These are phyloP conservation scores for Psilopsiagon aurifrons DNA, from an alignment of 2,113 vertebrate species.

Conservation along the genomic window DNA sequence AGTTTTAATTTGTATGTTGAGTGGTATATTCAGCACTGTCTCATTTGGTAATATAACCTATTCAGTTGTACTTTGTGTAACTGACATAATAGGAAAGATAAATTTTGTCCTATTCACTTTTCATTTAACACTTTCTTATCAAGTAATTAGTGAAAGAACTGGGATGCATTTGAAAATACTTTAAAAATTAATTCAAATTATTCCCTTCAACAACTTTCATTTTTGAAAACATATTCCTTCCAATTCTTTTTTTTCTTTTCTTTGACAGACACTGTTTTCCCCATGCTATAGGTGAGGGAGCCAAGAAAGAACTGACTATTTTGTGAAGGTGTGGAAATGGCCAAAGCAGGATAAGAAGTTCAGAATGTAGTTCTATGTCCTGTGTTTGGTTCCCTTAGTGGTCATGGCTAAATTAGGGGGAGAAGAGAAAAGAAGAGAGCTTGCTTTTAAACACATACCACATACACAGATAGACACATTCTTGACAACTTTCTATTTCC, in stretches of 20 bases:
- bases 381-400: background rate
- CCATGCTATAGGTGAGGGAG: background rate
- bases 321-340: background rate
- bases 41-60: background rate
- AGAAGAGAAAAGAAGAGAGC: background rate
- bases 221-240: background rate
- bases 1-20: background rate
- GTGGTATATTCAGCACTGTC: background rate
- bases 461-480: fast-evolving
- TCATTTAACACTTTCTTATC: background rate
- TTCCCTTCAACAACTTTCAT: background rate
- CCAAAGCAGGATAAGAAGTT: background rate
- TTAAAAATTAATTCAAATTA: background rate
- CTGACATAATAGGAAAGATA: background rate
- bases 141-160: background rate
- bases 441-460: background rate
- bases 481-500: background rate
- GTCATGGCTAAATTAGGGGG: fast-evolving
- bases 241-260: background rate
- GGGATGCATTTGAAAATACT: background rate
- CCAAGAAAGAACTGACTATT: background rate
- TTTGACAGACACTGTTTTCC: background rate
- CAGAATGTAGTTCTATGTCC: background rate
- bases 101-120: background rate
- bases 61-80: background rate